Evolutionary conservation across 2,888 invertebrate species (phyloP).

Genomic region (Acleris literana): DNA sequence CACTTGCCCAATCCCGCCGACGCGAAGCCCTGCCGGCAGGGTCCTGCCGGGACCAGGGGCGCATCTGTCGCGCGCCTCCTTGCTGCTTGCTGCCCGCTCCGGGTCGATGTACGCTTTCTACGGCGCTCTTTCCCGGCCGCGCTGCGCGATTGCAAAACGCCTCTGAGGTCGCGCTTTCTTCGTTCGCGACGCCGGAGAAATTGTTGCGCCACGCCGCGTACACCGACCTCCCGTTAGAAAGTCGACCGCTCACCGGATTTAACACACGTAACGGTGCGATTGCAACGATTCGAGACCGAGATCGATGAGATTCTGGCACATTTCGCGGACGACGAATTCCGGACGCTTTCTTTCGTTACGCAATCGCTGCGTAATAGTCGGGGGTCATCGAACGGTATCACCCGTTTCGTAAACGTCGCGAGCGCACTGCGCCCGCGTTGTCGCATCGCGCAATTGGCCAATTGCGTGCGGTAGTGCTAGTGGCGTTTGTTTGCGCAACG

Average conservation of each 20-base stretch:
- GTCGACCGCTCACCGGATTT: slow-evolving; percentile 82
- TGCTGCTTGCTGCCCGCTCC: slow-evolving; percentile 50
- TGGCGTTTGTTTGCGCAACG: slow-evolving; percentile 67
- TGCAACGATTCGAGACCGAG: slow-evolving; percentile 77
- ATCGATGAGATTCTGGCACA: slow-evolving; percentile 72
- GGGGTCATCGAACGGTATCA: slow-evolving; percentile 73
- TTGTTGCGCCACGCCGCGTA: slow-evolving; percentile 82
- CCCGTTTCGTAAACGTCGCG: slow-evolving; percentile 62
- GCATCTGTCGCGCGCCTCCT: slow-evolving; percentile 58
- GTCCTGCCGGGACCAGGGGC: slow-evolving; percentile 59
- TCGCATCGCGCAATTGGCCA: slow-evolving; percentile 66
- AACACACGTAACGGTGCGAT: slow-evolving; percentile 81
- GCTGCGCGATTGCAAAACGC: slow-evolving; percentile 79
- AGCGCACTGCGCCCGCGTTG: slow-evolving; percentile 48
- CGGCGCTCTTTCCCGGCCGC: slow-evolving; percentile 60
- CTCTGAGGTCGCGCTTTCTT: slow-evolving; percentile 83
- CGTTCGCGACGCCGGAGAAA: slow-evolving; percentile 81
- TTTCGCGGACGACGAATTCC: slow-evolving; percentile 77
- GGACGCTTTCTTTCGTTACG: slow-evolving; percentile 81
- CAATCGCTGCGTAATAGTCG: slow-evolving; percentile 73
- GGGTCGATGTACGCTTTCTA: slow-evolving; percentile 76
- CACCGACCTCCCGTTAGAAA: slow-evolving; percentile 83
- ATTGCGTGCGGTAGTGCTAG: slow-evolving; percentile 63
- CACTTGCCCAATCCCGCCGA: slow-evolving; percentile 68
- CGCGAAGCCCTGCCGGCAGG: slow-evolving; percentile 52